Evolutionary conservation across 2,797 vertebrate genomes (phyloP), one percentile per base, ranked within the genome.

Genomic region (Sebastes iracundus): DNA sequence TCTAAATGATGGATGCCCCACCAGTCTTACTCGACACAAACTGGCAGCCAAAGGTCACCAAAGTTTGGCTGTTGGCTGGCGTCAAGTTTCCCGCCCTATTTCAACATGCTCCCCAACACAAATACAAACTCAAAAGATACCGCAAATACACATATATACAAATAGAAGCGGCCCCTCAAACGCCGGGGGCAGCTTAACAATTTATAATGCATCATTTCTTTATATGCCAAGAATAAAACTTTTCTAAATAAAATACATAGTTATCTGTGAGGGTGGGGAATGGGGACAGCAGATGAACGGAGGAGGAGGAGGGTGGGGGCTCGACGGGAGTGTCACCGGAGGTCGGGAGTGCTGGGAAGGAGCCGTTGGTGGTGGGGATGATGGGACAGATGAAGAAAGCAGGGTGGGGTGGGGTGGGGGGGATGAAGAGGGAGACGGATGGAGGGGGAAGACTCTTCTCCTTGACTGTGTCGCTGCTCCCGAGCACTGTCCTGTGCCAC

Each of bases 141-240:
- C 78, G 93, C 90, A 94, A 92, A 94, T 96, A 94, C 96, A 95
- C 96, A 94, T 95, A 96, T 96, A 96, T 96, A 97, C 97, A 97
- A 96, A 97, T 96, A 95, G 88, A 89, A 83, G 88, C 80, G 8
- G 94, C 94, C 95, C 94, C 92, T 92, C 92, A 94, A 84, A 87
- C 78, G 56, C 66, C 6, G 71, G 85, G 85, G 88, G 77, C 86
- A 66, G 90, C 91, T 91, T 83, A 89, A 91, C 85, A 90, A 91
- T 95, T 95, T 94, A 95, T 95, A 95, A 96, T 95, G 94, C 94
- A 95, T 94, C 87, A 87, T 94, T 95, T 96, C 92, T 96, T 93
- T 96, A 96, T 95, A 96, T 94, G 95, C 88, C 94, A 95, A 96
- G 94, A 96, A 96, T 96, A 96, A 96, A 96, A 95, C 89, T 92